These are phyloP conservation scores for Eretmochelys imbricata DNA, from an alignment of 2,113 vertebrate species.

Conservation along the genomic window DNA sequence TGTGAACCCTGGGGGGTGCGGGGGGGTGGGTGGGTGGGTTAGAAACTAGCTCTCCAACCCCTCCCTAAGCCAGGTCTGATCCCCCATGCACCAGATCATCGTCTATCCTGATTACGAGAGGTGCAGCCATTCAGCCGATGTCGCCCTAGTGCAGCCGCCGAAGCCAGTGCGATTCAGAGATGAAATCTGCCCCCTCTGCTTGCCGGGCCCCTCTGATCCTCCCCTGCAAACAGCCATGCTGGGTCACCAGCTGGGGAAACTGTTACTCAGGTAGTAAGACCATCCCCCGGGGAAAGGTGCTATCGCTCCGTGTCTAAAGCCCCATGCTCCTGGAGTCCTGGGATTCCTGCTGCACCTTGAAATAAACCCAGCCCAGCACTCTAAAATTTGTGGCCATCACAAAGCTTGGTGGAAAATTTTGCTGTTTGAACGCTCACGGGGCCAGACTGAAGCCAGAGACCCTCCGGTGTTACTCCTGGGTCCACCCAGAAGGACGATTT, in stretches of 20 bases:
- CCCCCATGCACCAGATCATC: conserved; percentile 7
- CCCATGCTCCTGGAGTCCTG: too few species aligned
- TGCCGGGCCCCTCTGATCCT: not conserved
- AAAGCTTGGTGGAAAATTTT: not conserved
- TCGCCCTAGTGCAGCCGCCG: conserved; percentile 58
- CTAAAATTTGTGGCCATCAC: too few species aligned
- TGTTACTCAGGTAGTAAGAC: too few species aligned
- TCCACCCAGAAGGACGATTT: too few species aligned
- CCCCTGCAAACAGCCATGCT: not conserved
- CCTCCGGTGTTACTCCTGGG: too few species aligned
- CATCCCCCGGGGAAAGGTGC: not conserved
- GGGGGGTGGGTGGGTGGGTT: too few species aligned
- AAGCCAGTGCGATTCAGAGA: conserved; percentile 6
- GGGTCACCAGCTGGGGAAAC: conserved; percentile 75
- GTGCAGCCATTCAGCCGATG: conserved; percentile 9
- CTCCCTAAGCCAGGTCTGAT: not conserved
- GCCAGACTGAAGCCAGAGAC: not conserved
- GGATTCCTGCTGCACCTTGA: too few species aligned
- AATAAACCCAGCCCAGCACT: too few species aligned
- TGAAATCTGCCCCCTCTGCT: conserved; percentile 59
- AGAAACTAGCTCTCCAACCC: not conserved
- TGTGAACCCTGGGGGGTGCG: conserved; percentile 15
- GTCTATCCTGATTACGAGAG: not conserved
- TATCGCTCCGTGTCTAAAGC: too few species aligned
- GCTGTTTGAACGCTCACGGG: not conserved